A percentile compares a stretch with the other conserved stretches of the same genome.
These are phyloP conservation scores for Pocillopora damicornis DNA, from an alignment of 64 coral and sea anemone species.

Conservation along the genomic window DNA sequence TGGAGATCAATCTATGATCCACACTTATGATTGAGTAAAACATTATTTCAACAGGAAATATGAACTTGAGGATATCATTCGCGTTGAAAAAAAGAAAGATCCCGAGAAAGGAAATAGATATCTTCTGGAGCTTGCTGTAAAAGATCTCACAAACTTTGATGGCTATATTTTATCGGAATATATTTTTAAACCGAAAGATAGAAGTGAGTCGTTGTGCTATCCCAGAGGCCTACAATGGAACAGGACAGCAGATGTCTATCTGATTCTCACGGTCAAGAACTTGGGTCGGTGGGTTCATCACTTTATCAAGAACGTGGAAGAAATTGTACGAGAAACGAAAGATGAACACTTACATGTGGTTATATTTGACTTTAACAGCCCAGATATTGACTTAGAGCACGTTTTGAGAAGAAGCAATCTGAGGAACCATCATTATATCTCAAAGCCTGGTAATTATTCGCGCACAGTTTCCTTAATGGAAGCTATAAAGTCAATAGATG, in stretches of 20 bases:
- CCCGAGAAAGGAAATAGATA: neutral
- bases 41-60: constrained; percentile 27
- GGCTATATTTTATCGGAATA: constrained; percentile 38
- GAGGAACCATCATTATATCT: constrained; percentile 16
- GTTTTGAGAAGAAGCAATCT: constrained; percentile 3
- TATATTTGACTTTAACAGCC: constrained; percentile 71
- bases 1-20: no score
- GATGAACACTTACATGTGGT: constrained; percentile 67
- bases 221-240: constrained; percentile 61
- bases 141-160: neutral
- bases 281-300: constrained; percentile 84
- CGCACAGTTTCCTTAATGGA: constrained; percentile 29
- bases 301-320: constrained; percentile 75
- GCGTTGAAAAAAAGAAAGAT: constrained; percentile 40
- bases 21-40: no score
- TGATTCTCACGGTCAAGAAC: constrained; percentile 79
- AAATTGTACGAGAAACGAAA: constrained; percentile 50
- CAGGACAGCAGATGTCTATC: constrained; percentile 65
- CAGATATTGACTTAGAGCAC: constrained; percentile 58
- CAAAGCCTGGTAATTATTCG: constrained; percentile 2
- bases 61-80: constrained; percentile 5
- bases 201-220: constrained; percentile 42
- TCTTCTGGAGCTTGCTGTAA: constrained; percentile 43
- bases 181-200: neutral
- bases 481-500: constrained; percentile 11